Conservation (phyloP, 2,888 invertebrate genomes). For the Trissoscelio sp. region DNA sequence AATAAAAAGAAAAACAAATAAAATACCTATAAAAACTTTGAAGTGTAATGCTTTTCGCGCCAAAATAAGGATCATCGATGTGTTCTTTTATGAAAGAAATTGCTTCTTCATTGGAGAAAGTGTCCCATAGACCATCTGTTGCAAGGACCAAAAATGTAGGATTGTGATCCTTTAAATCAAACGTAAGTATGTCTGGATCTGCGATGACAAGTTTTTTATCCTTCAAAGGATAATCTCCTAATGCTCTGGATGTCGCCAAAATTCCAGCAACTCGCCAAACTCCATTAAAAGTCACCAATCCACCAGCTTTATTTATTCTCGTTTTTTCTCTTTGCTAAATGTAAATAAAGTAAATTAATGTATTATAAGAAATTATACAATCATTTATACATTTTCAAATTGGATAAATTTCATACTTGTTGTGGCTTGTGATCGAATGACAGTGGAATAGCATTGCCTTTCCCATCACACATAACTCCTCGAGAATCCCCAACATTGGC, state of each 20-base stretch:
- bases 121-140: slow-evolving; percentile 98
- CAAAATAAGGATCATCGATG: slow-evolving; percentile 93
- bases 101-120: slow-evolving; percentile 97
- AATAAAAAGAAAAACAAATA: neutral
- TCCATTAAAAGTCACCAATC: slow-evolving; percentile 97
- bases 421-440: slow-evolving; percentile 99
- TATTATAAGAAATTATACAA: too few species aligned
- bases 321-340: slow-evolving; percentile 93
- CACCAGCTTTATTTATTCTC: slow-evolving; percentile 97
- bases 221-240: slow-evolving; percentile 98
- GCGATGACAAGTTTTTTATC: slow-evolving; percentile 97
- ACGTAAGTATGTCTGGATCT: slow-evolving; percentile 96
- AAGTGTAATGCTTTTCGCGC: slow-evolving; percentile 95
- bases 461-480: slow-evolving; percentile 96
- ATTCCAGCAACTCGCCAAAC: slow-evolving; percentile 98
- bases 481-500: slow-evolving; percentile 99
- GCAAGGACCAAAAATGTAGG: slow-evolving; percentile 96
- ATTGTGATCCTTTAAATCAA: slow-evolving; percentile 93
- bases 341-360: too few species aligned
- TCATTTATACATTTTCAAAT: too few species aligned
- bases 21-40: slow-evolving; percentile 90
- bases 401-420: slow-evolving; percentile 86
- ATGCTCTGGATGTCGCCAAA: slow-evolving; percentile 95
- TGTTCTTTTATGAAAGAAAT: slow-evolving; percentile 94
- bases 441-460: slow-evolving; percentile 94